phyloP scores from a whole-genome alignment of 2,888 invertebrate species.

The Lordiphosa andalusiaca region DNA sequence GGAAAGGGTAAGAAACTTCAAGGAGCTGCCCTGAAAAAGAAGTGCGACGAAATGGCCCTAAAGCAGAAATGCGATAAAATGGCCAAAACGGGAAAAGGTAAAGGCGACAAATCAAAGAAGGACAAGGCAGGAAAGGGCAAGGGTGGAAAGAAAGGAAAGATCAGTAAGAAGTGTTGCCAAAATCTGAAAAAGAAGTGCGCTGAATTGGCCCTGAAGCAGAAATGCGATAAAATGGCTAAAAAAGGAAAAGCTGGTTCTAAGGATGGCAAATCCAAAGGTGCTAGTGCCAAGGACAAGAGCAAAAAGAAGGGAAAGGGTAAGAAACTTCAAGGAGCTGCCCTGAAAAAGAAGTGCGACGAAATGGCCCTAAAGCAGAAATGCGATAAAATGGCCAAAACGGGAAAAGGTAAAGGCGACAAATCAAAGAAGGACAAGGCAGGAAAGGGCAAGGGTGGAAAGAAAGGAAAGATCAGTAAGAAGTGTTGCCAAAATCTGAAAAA shows the following conservation, averaged over 20 bases:
- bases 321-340: neutral
- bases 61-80: neutral
- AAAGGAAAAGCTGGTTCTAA: neutral
- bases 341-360: neutral
- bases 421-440: neutral
- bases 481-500: neutral
- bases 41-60: neutral
- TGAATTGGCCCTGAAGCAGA: constrained; percentile 1
- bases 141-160: neutral
- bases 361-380: constrained; percentile 9
- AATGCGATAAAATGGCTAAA: constrained; percentile 1
- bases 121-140: neutral
- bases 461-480: neutral
- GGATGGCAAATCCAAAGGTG: constrained; percentile 6
- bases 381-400: constrained; percentile 1
- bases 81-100: neutral
- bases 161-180: too few relatives aligned
- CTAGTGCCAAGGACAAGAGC: constrained; percentile 1
- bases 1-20: too few relatives aligned
- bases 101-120: neutral
- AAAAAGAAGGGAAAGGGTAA: neutral
- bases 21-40: neutral
- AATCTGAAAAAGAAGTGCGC: constrained; percentile 3
- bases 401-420: too few relatives aligned
- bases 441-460: neutral